Evolutionary conservation across 2,797 vertebrate genomes (phyloP), one percentile per base, ranked within the genome.

Genomic region (Calcarius lapponicus): DNA sequence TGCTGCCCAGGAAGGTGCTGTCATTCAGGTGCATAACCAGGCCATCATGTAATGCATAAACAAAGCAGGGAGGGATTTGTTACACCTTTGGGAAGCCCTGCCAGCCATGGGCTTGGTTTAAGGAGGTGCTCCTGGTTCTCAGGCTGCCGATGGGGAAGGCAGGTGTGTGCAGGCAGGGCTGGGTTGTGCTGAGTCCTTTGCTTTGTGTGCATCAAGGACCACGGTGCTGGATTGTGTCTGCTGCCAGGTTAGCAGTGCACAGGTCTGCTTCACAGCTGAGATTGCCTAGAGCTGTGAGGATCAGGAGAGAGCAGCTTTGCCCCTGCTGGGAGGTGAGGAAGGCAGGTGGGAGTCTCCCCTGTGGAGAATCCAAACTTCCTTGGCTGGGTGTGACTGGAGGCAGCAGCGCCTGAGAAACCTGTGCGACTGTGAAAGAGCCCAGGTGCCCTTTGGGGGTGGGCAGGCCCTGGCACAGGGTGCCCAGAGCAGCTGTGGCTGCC

Each of bases 11-110:
- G 89, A 54, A 80, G 81, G 36, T 64, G 92, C 86, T 76, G 88
- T 69, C 43, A 3, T 31, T 80, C 66, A 56, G 60, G 78, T 67
- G 87, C 61, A 24, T 42, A 90, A 86, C 81, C 86, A 69, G 93
- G 65, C 87, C 88, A 22, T 51, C 16, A 0, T 56, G 81, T 45
- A 10, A 72, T 60, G 80, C 70, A 72, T 90, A 90, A 95, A 73
- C 93, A 96, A 90, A 94, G 91, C 95, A 94, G 95, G 93, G 95
- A 96, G 95, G 92, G 28, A 29, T 56, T 90, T 0, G 40, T 94
- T 88, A 36, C 95, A 50, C 92, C 87, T 92, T 7, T 75, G 91
- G 80, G 79, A 60, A 95, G 85, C 65, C 47, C 70, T 92, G 79
- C 89, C 90, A 88, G 89, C 72, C 80, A 0, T 54, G 91, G 93